Evolutionary conservation across 2,888 invertebrate genomes (phyloP).

Genomic region (Octonoba sinensis): DNA sequence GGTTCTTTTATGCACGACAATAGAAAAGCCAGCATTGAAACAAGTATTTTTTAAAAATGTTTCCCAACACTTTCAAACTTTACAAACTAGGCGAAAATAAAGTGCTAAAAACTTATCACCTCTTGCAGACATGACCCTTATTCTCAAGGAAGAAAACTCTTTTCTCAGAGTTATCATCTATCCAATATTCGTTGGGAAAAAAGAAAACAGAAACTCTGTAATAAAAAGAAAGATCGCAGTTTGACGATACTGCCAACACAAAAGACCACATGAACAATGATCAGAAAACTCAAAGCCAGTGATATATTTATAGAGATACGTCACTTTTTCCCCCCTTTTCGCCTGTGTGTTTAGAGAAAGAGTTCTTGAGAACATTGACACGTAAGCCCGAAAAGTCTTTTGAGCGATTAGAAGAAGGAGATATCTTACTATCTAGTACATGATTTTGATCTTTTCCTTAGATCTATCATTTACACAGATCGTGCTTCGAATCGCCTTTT

Average conservation of each 20-base stretch:
- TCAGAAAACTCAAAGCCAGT: conserved; percentile 25
- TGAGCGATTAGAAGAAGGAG: conserved; percentile 46
- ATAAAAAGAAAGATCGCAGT: conserved; percentile 30
- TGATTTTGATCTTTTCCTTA: conserved; percentile 41
- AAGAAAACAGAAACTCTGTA: conserved; percentile 12
- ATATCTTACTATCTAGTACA: conserved; percentile 37
- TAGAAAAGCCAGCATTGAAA: too few species aligned
- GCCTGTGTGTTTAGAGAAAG: conserved; percentile 14
- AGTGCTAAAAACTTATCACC: conserved; percentile 29
- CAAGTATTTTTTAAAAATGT: too few species aligned
- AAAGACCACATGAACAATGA: conserved; percentile 49
- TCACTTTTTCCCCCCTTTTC: conserved; percentile 20
- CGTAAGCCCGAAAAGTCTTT: conserved; percentile 52
- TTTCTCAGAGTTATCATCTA: conserved; percentile 35
- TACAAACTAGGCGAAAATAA: too few species aligned
- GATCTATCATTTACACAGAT: conserved; percentile 54
- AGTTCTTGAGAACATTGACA: conserved; percentile 51
- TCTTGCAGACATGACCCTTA: conserved; percentile 22
- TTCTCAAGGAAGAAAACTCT: conserved; percentile 16
- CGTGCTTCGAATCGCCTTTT: conserved; percentile 25
- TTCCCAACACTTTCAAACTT: too few species aligned
- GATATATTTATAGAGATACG: conserved; percentile 46
- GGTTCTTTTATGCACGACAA: too few species aligned
- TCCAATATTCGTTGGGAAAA: conserved; percentile 33
- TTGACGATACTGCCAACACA: conserved; percentile 42